Conservation (phyloP, 2,113 vertebrate species). For the Thalassoma bifasciatum region DNA sequence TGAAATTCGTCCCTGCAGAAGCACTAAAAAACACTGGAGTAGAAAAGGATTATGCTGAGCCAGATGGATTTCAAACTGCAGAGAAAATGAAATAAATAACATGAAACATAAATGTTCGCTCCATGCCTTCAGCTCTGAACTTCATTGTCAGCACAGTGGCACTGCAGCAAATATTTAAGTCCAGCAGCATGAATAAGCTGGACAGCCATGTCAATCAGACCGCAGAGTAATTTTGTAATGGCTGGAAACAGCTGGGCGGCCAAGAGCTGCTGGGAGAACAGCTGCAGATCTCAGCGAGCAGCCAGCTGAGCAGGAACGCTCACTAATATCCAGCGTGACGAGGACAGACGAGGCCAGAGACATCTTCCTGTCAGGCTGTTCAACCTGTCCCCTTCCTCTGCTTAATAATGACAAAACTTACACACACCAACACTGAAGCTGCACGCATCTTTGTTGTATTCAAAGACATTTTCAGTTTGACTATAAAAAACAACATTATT, state of each 20-base stretch:
- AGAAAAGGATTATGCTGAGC: constrained; percentile 74
- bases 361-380: constrained; percentile 43
- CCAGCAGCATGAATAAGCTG: constrained; percentile 70
- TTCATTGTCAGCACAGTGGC: constrained; percentile 72
- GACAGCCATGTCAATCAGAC: constrained; percentile 71
- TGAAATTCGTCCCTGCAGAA: constrained; percentile 51
- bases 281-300: constrained; percentile 60
- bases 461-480: background rate
- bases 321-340: constrained; percentile 51
- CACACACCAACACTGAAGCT: background rate
- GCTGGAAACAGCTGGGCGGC: constrained; percentile 78
- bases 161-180: constrained; percentile 78
- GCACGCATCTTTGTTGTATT: background rate
- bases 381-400: constrained; percentile 1
- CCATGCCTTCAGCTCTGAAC: constrained; percentile 67
- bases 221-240: constrained; percentile 83
- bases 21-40: constrained; percentile 63
- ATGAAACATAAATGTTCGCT: constrained; percentile 29
- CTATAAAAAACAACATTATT: background rate
- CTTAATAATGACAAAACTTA: background rate
- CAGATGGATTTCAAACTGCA: constrained; percentile 80
- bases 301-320: constrained; percentile 59
- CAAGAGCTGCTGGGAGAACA: constrained; percentile 67
- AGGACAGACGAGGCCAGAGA: constrained; percentile 34
- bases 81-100: constrained; percentile 37